phyloP scores from a whole-genome alignment of 1,140 invertebrate genomes.

The Trachymyrmex cornetzi region DNA sequence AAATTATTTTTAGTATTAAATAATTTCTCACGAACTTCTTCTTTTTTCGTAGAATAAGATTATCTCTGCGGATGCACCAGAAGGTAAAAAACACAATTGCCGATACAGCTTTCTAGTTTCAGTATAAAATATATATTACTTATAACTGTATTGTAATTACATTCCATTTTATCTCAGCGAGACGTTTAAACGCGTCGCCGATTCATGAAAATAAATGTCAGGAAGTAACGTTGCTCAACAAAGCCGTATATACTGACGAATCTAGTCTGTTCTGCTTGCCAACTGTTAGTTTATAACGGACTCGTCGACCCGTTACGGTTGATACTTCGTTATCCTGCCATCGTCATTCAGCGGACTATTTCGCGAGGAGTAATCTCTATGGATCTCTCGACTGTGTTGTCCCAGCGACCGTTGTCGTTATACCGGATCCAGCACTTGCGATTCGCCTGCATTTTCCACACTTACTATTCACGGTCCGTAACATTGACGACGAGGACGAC shows the following conservation, averaged over 20 bases:
- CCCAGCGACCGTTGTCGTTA: neutral
- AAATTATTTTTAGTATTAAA: neutral
- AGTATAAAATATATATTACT: neutral
- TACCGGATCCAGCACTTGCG: constrained; percentile 10
- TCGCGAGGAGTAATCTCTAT: constrained; percentile 22
- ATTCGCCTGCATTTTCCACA: constrained; percentile 4
- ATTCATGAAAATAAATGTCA: neutral
- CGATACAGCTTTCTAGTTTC: neutral
- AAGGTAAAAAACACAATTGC: neutral
- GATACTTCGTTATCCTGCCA: constrained; percentile 49
- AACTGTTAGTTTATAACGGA: constrained; percentile 64
- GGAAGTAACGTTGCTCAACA: constrained; percentile 15
- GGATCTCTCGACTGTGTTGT: neutral
- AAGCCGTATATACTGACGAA: neutral
- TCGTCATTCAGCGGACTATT: constrained; percentile 43
- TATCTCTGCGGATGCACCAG: neutral
- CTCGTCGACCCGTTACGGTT: constrained; percentile 51
- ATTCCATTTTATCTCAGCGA: neutral
- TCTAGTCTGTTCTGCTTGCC: constrained; percentile 18
- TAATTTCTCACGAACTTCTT: neutral
- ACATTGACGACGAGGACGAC: constrained; percentile 19
- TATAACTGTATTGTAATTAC: neutral
- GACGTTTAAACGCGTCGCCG: neutral
- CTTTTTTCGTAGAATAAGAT: neutral
- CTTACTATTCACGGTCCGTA: constrained; percentile 30